Base-by-base conservation (phyloP, 2,888 invertebrate genomes). In the Hydriomena furcata region DNA sequence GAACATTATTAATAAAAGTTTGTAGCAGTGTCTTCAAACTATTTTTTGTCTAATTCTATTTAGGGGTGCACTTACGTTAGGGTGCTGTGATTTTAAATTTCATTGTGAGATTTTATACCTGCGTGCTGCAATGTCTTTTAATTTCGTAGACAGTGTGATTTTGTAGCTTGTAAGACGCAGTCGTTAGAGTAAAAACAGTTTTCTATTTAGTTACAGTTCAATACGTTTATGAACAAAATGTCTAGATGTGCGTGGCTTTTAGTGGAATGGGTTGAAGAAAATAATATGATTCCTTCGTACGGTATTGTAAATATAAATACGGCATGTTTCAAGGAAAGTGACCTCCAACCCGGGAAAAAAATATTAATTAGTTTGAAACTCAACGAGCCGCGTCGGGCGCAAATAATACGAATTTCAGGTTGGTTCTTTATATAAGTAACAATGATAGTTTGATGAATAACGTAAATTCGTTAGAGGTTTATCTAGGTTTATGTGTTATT, bases 201-300 rank as follows among this genome's bases (percentile, higher is more conserved):
- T 11, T 30, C 12, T 4, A 5, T 10, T 17, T 25, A 5, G 23
- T 20, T 37, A 32, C 25, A 12, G 32, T 21, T 31, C 5, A 10
- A 7, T 12, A 25, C 24, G 11, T 10, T 7, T 21, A 1, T 11
- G 17, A 0, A 5, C 1, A 63, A 51, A 53, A 84, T 82, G 82
- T 60, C 70, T 13, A 12, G 31, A 56, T 68, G 65, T 6, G 46
- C 73, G 28, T 85, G 84, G 84, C 54, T 83, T 5, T 67, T 85
- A n/a, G 76, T 84, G 1, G 81, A 84, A 58, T 84, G 80, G 80
- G 61, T 77, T 24, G 78, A 82, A 5, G 75, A 79, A 17, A 63
- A 56, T 1, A 68, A 73, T 30, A 53, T 75, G 7, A 76, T 76
- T 35, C 71, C 82, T 4, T 61, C 65, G 10, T 84, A 84, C 55